Conservation (phyloP, 2,113 vertebrate genomes). For the Larimichthys polyactis region DNA sequence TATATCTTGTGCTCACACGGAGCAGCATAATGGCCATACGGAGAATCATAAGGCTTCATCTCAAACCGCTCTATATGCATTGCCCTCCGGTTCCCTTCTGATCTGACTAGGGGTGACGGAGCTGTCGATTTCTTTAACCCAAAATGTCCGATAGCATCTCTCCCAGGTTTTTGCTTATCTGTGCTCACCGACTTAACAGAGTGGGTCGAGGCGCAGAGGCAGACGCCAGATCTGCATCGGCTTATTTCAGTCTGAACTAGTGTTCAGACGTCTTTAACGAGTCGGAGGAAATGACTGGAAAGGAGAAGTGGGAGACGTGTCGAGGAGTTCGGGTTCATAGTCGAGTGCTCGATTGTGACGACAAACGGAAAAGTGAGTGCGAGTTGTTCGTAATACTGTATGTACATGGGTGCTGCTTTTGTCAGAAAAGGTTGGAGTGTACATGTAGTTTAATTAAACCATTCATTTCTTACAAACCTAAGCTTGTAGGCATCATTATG, state of each 20-base stretch:
- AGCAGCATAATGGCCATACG: slow-evolving; percentile 13
- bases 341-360: not conserved
- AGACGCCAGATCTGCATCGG: not conserved
- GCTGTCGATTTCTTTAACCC: slow-evolving; percentile 58
- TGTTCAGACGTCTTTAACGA: slow-evolving; percentile 8
- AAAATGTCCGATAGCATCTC: slow-evolving; percentile 46
- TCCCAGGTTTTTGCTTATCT: slow-evolving; percentile 56
- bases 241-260: slow-evolving; percentile 17
- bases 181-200: slow-evolving; percentile 38
- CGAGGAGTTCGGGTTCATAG: not conserved
- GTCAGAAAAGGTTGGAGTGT: not conserved
- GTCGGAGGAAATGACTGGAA: slow-evolving; percentile 4
- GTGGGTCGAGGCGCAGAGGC: slow-evolving; percentile 13
- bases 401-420: not conserved
- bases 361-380: not conserved
- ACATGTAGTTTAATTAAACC: not conserved
- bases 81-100: slow-evolving; percentile 7
- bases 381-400: not conserved
- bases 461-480: not conserved
- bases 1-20: slow-evolving; percentile 7
- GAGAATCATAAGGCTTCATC: slow-evolving; percentile 17
- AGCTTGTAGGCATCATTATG: not conserved
- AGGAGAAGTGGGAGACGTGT: not conserved
- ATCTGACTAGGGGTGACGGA: slow-evolving; percentile 48
- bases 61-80: slow-evolving; percentile 22